These are phyloP conservation scores for Eucidaris tribuloides DNA, from an alignment of 35 echinoderm and acorn worm species.

Conservation along the genomic window DNA sequence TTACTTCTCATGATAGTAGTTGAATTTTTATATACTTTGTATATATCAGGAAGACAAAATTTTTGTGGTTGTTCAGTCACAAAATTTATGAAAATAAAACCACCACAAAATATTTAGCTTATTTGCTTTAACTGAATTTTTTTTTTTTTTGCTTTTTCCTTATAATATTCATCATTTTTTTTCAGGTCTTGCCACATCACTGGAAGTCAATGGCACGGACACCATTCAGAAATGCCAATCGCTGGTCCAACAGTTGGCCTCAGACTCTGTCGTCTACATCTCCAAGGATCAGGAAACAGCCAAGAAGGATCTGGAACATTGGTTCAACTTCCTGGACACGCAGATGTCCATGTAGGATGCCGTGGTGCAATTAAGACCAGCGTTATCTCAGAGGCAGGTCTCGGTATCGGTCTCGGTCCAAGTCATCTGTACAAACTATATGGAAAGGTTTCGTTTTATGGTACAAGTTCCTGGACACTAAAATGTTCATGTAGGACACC, in stretches of 20 bases:
- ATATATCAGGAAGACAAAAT: neutral
- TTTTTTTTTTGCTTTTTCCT: neutral
- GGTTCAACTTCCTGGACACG: slow-evolving; percentile 65
- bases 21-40: neutral
- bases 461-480: no score
- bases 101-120: no score
- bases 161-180: neutral
- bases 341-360: slow-evolving; percentile 93
- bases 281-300: slow-evolving; percentile 43
- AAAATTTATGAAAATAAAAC: no score
- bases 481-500: no score
- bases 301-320: slow-evolving; percentile 48
- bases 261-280: slow-evolving; percentile 32
- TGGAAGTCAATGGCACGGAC: slow-evolving; percentile 71
- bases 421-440: no score
- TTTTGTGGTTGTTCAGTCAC: no score
- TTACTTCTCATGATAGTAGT: no score
- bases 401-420: no score
- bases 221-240: slow-evolving; percentile 59
- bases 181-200: slow-evolving; percentile 60
- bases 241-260: slow-evolving; percentile 37
- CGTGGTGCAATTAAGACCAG: no score
- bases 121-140: neutral
- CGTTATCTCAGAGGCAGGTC: no score
- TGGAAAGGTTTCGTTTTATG: no score